Base-by-base conservation (phyloP, 2,113 vertebrate species). In the Sitta europaea region DNA sequence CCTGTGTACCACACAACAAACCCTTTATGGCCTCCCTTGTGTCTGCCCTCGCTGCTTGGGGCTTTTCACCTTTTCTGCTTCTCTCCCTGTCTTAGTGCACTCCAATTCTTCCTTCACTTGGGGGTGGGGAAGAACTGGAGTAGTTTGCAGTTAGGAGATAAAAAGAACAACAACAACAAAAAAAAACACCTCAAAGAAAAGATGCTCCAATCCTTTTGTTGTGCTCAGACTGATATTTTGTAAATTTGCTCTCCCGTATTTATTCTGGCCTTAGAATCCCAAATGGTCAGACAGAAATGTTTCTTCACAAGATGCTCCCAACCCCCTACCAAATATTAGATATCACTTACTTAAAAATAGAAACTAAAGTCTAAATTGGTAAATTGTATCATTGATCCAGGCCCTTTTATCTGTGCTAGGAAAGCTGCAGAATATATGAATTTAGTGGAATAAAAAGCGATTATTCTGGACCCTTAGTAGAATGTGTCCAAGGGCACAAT, bases 21-120 rank as follows among this genome's bases (percentile, higher is more conserved):
- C 51, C 86, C 48, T 97, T 96, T 96, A 95, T 80, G 88, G 61
- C 90, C 74, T 81, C 36, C 75, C 79, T 22, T 92, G 85, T 27
- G 42, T 42, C 43, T 45, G 43, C 43, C 43, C 43, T 58, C 48
- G 0, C 78, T 76, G 71, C 40, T 42, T 31, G 63, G 42, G 62
- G 29, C 92, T 95, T 88, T 97, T 93, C 83, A 93, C 92, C 94
- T 94, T 88, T 36, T 54, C 90, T 73, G 82, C 47, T 58, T 29
- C 92, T 85, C 55, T 27, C 40, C 12, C 3, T 45, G 65, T 62
- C 92, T 87, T 16, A 70, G 43, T 20, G 86, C 73, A 78, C 81
- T 14, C 45, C 47, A 88, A 88, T 47, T 79, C 95, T 93, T 73
- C 92, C 50, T 90, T 80, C 47, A 20, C 45, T 13, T 86, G 90